Evolutionary conservation across 2,797 vertebrate species (phyloP), one percentile per base, ranked within the genome.

Genomic region (Eulemur rubriventer): DNA sequence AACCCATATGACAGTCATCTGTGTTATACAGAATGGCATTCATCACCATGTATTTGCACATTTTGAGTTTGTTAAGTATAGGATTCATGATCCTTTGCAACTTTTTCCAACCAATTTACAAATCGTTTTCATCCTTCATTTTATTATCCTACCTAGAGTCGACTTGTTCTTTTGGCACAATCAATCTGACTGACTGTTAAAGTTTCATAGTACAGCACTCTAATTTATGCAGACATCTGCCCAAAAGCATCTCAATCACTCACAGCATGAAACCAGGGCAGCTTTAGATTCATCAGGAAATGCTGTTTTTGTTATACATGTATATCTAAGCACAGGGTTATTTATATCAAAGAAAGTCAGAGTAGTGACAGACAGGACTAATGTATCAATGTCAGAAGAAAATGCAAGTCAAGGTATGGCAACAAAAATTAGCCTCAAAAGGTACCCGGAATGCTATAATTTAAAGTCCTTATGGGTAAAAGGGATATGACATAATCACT

Each of bases 11-110:
- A 84, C 0, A 1, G 70, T 96, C 92, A 90, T 93, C 83, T 73
- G 91, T n/a, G 59, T 94, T 95, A 93, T 81, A 96, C 88, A 79
- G 6, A 82, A 96, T 83, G 91, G 90, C 96, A 97, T 69, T 95
- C 91, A 93, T 96, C 89, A 90, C 63, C 81, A 65, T 28, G 18
- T 1, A 46, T 81, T 63, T 78, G 67, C 55, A 84, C 55, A 81
- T 88, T 97, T 73, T 81, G 82, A 90, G 83, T 69, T 91, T 87
- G 85, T 94, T 86, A 88, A 86, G 94, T 73, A 83, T 84, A 80
- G 24, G 91, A 84, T 96, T 79, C 28, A 52, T 3, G 92, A 76
- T 22, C 73, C 59, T 92, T 16, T 65, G 89, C 91, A 26, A n/a
- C 89, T 95, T 96, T 97, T 73, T 69, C 63, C 76, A n/a, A 55